Conservation (phyloP, 2,113 vertebrate species). For the Eurypyga helias region DNA sequence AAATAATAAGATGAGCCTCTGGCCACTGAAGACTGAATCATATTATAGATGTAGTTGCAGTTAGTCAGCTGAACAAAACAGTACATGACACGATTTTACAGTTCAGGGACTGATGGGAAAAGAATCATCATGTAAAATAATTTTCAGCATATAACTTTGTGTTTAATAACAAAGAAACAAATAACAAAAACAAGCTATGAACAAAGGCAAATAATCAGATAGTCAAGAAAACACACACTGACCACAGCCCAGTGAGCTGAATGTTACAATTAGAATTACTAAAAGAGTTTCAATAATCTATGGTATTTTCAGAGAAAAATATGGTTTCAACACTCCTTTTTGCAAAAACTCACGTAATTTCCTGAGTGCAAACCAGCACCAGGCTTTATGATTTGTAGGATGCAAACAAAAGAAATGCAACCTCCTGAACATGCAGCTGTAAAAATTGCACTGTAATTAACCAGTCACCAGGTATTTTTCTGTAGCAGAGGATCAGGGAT, state of each 20-base stretch:
- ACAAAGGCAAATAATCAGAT: background rate
- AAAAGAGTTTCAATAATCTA: background rate
- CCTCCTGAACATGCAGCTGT: background rate
- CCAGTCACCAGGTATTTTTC: background rate
- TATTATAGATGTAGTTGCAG: slow-evolving; percentile 22
- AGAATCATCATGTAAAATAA: background rate
- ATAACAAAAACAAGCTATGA: background rate
- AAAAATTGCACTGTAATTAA: background rate
- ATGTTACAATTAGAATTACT: background rate
- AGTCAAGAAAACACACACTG: background rate
- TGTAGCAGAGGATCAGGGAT: background rate
- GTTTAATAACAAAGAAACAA: background rate
- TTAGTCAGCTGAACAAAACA: slow-evolving; percentile 29
- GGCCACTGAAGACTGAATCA: background rate
- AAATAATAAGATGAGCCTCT: slow-evolving; percentile 45
- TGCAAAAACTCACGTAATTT: background rate
- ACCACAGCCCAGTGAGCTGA: background rate
- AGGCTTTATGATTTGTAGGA: background rate
- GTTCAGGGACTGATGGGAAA: slow-evolving; percentile 2
- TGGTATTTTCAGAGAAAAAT: background rate
- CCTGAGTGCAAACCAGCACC: background rate
- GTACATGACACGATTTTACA: slow-evolving; percentile 12
- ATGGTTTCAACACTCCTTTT: background rate
- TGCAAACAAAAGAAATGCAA: background rate
- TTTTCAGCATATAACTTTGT: background rate